These are phyloP conservation scores for Phaonia tiefii DNA, from an alignment of 2,888 invertebrate genomes.

Conservation along the genomic window DNA sequence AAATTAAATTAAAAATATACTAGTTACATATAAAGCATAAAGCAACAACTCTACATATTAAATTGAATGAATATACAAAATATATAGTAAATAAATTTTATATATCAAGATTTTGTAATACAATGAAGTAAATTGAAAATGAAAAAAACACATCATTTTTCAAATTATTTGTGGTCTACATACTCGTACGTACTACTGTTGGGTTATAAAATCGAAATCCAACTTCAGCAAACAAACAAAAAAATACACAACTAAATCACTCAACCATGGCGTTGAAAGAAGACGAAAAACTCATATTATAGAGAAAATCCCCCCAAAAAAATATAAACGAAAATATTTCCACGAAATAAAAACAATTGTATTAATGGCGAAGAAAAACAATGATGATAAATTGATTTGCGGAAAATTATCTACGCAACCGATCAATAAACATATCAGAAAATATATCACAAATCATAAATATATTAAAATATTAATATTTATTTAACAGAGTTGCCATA, in stretches of 20 bases:
- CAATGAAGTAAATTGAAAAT: background rate
- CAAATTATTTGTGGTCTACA: conserved; percentile 33
- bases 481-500: no score
- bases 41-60: no score
- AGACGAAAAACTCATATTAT: background rate
- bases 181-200: no score
- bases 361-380: no score
- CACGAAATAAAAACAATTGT: background rate
- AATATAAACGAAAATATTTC: conserved; percentile 7
- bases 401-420: no score
- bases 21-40: no score
- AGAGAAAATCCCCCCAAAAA: background rate
- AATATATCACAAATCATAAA: no score
- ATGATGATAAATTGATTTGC: background rate
- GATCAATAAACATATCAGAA: no score
- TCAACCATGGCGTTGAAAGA: conserved; percentile 8
- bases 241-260: conserved; percentile 9
- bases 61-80: no score
- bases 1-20: conserved; percentile 41
- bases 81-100: background rate
- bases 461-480: no score
- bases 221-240: no score
- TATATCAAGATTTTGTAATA: conserved; percentile 23
- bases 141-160: conserved; percentile 13
- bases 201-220: conserved; percentile 35